Evolutionary conservation across 23 tunicate genomes (phyloP).

Genomic region (Halocynthia aurantium): DNA sequence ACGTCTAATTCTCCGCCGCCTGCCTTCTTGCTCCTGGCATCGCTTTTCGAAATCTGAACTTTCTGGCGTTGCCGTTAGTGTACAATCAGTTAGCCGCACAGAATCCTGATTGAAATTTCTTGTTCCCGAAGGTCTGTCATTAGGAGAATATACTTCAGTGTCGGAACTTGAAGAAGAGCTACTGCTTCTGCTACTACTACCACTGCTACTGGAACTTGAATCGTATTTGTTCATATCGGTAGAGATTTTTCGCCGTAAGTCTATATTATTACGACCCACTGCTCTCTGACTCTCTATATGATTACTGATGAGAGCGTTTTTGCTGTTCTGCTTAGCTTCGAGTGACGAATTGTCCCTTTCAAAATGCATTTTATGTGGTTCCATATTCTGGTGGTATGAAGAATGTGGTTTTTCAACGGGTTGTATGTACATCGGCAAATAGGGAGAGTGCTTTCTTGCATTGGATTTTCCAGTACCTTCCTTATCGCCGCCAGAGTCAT

Average conservation of each 20-base stretch:
- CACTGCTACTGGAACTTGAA: background rate
- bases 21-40: background rate
- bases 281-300: too few species aligned
- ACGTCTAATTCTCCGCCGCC: slow-evolving; percentile 2
- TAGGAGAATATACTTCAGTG: background rate
- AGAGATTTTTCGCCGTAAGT: slow-evolving; percentile 7
- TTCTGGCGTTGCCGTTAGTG: slow-evolving; percentile 11
- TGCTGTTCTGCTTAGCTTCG: too few species aligned
- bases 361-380: too few species aligned
- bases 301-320: too few species aligned
- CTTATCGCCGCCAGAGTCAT: background rate
- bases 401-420: slow-evolving; percentile 3
- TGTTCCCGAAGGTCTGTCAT: background rate
- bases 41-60: slow-evolving; percentile 9
- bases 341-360: too few species aligned
- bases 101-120: too few species aligned
- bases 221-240: slow-evolving; percentile 20
- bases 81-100: too few species aligned
- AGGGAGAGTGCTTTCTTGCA: background rate
- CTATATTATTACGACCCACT: too few species aligned
- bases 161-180: slow-evolving; percentile 11
- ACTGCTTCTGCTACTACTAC: too few species aligned
- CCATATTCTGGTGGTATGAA: too few species aligned
- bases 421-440: slow-evolving; percentile 15
- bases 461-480: background rate